Conservation (phyloP, 1,140 invertebrate species). For the Notospermus geniculatus region DNA sequence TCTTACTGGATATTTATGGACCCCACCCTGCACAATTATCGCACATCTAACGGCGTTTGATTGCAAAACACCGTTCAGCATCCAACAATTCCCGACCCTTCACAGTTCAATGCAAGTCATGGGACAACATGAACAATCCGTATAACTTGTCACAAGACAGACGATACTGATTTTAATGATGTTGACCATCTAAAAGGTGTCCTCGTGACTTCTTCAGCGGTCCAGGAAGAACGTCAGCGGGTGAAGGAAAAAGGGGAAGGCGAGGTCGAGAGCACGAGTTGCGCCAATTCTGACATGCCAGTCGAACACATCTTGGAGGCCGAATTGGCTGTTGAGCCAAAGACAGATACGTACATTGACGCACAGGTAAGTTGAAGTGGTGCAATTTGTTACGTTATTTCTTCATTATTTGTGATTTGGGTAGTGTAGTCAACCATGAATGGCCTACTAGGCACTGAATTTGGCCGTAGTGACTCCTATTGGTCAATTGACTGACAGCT, state of each 20-base stretch:
- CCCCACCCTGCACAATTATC: too few species aligned
- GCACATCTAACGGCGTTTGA: too few species aligned
- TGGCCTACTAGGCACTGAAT: too few species aligned
- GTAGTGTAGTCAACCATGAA: too few species aligned
- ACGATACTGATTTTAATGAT: neutral
- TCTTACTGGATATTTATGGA: too few species aligned
- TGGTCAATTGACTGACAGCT: too few species aligned
- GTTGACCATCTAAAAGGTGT: neutral
- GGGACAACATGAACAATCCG: neutral
- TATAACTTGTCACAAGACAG: neutral
- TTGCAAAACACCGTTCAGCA: too few species aligned
- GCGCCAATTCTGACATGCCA: slow-evolving; percentile 70
- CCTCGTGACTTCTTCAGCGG: slow-evolving; percentile 42
- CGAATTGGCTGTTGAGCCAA: slow-evolving; percentile 72
- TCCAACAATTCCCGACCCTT: too few species aligned
- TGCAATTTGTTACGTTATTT: too few species aligned
- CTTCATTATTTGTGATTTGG: too few species aligned
- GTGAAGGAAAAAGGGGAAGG: slow-evolving; percentile 77
- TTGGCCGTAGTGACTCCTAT: too few species aligned
- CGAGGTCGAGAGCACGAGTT: slow-evolving; percentile 72
- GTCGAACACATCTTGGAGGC: slow-evolving; percentile 80
- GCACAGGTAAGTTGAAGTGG: slow-evolving; percentile 34
- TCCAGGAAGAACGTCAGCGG: slow-evolving; percentile 77
- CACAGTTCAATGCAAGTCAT: neutral
- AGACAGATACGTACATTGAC: slow-evolving; percentile 58